Base-by-base conservation (phyloP, 2,888 invertebrate genomes). In the Bibio marci region DNA sequence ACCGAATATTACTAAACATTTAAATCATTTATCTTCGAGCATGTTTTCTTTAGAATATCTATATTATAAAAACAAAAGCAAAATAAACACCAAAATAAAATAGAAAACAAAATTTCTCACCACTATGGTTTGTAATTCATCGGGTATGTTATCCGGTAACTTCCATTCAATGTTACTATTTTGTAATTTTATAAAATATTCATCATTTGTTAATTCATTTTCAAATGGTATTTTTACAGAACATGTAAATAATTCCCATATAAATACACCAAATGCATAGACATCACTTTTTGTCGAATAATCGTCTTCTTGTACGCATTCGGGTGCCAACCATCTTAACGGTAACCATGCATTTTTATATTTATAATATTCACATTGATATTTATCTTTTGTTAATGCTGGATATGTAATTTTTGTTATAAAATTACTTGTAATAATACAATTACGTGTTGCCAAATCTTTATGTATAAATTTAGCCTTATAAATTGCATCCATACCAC, bases 221-320 rank as follows among this genome's bases (percentile, higher is more conserved):
- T 62, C 61, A 40, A 82, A 78, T 1, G 86, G 86, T 48, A 83
- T 54, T 48, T 80, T 79, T 3, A 76, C 80, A 12, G 79, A 83
- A 53, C 80, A 75, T 47, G 75, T 72, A 57, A 83, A 80, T 45
- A 92, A 76, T 64, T 94, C 94, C 88, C 88, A 91, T 17, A 86
- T 70, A 12, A 90, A 72, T 15, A 82, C 85, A 1, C 82, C 90
- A 55, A 80, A 92, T 48, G 91, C 80, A 64, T 88, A 94, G 0
- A 90, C 82, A 59, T 94, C 94, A 51, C 88, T 88, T 57, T 91
- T 91, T 32, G 83, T 82, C 12, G 91, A 88, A 58, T 77, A 90
- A 45, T 91, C 90, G 41, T 86, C 86, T 50, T 92, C 91, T 47
- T 81, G 67, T 2, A 88, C 80, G 2, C 88, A 88, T 58, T 95